Evolutionary conservation across 2,797 vertebrate species (phyloP).

Genomic region (Cephalopachus bancanus): DNA sequence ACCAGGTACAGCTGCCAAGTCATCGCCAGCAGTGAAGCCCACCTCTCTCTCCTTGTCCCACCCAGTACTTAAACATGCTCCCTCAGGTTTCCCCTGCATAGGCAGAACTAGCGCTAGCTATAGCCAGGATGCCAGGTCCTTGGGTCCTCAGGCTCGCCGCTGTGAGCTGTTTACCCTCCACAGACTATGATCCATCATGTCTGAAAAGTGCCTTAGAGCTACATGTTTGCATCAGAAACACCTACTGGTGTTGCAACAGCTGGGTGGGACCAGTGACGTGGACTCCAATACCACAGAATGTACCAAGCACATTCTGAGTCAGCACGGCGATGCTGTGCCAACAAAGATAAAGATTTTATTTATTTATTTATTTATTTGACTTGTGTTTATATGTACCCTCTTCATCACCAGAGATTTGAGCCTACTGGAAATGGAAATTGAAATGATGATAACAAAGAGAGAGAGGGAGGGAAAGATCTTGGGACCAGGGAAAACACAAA

Average conservation of each 20-base stretch:
- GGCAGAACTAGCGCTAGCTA: background rate
- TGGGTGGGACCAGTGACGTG: background rate
- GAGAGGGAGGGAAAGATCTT: background rate
- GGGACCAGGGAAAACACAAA: background rate
- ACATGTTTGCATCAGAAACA: constrained; percentile 41
- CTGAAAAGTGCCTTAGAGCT: background rate
- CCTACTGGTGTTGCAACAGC: constrained; percentile 62
- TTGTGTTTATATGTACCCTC: background rate
- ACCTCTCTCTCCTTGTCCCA: background rate
- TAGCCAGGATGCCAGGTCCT: background rate
- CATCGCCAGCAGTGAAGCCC: too few relatives aligned
- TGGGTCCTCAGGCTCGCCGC: background rate
- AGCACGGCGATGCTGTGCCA: background rate
- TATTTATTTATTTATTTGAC: background rate
- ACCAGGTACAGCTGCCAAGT: background rate
- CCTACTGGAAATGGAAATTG: background rate
- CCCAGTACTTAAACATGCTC: background rate
- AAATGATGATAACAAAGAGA: background rate
- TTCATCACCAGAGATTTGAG: background rate
- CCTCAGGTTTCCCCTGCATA: background rate
- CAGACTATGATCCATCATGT: background rate
- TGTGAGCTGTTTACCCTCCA: background rate
- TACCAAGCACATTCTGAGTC: constrained; percentile 35
- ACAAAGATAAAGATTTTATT: constrained; percentile 52
- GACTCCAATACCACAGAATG: background rate